A percentile compares a stretch with the other conserved stretches of the same genome.
phyloP scores from a whole-genome alignment of 2,113 vertebrate genomes.

The Albula goreensis region DNA sequence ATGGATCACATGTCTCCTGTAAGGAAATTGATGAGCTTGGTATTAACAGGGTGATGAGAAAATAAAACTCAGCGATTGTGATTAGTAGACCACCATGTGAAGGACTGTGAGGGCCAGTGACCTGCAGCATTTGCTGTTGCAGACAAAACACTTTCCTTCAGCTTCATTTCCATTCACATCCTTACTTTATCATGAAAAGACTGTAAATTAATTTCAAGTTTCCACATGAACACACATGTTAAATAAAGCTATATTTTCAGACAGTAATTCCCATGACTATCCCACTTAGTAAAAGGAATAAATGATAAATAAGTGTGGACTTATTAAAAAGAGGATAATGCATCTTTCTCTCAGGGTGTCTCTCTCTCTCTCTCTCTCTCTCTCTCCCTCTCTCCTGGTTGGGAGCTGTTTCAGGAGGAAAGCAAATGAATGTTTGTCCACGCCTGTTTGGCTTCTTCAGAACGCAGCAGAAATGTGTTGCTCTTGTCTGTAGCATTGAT shows the following conservation, averaged over 20 bases:
- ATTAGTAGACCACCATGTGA: too few species aligned
- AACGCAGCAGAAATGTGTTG: slow-evolving; percentile 26
- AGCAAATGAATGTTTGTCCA: slow-evolving; percentile 25
- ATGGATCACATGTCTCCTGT: too few species aligned
- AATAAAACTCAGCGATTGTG: too few species aligned
- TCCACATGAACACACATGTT: background rate
- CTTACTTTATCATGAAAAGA: background rate
- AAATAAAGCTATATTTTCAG: too few species aligned
- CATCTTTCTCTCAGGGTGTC: background rate
- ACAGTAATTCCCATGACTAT: too few species aligned
- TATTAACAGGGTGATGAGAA: too few species aligned
- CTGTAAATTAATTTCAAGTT: background rate
- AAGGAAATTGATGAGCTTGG: too few species aligned
- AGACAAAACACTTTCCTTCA: background rate
- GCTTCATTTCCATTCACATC: background rate
- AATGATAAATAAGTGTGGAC: too few species aligned
- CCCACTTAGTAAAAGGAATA: too few species aligned
- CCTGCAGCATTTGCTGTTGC: background rate
- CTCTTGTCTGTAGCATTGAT: slow-evolving; percentile 33
- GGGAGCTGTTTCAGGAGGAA: slow-evolving; percentile 6
- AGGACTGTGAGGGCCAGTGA: background rate
- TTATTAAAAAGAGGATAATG: too few species aligned
- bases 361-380: background rate
- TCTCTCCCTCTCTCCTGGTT: background rate
- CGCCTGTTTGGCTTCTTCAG: slow-evolving; percentile 22